Evolutionary conservation across 2,888 invertebrate species (phyloP).

Genomic region (Plemyria rubiginata): DNA sequence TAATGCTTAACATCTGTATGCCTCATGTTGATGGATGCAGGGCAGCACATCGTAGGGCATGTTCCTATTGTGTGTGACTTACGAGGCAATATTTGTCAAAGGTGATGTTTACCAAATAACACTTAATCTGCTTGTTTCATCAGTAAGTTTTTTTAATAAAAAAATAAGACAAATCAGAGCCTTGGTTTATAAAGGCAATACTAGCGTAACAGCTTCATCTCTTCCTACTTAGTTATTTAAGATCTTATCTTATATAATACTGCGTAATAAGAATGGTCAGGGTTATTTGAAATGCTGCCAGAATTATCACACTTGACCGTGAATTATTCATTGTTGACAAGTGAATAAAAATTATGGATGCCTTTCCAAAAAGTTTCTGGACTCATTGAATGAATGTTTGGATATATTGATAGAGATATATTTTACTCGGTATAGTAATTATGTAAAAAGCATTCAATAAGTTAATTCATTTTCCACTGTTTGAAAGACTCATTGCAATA

Average conservation of each 20-base stretch:
- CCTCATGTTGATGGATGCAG: too few relatives aligned
- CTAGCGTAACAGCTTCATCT: background rate
- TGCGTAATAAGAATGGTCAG: constrained; percentile 47
- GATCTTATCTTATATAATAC: constrained; percentile 21
- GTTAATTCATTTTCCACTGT: too few relatives aligned
- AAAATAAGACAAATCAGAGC: too few relatives aligned
- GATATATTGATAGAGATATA: background rate
- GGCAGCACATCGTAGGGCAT: too few relatives aligned
- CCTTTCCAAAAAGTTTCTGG: constrained; percentile 31
- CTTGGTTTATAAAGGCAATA: background rate
- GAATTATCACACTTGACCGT: constrained; percentile 55
- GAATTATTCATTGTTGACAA: constrained; percentile 62
- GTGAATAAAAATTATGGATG: constrained; percentile 52
- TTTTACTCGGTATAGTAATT: too few relatives aligned
- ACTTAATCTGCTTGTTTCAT: too few relatives aligned
- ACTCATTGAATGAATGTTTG: constrained; percentile 4
- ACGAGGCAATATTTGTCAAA: too few relatives aligned
- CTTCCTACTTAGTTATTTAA: background rate
- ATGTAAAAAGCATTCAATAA: too few relatives aligned
- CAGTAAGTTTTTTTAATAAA: too few relatives aligned
- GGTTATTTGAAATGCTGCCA: constrained; percentile 67
- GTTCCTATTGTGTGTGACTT: too few relatives aligned
- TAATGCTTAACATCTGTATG: too few relatives aligned
- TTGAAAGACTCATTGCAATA: background rate
- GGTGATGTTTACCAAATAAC: too few relatives aligned